Conservation (phyloP, 2,113 vertebrate genomes). For the Dissostichus mawsoni region DNA sequence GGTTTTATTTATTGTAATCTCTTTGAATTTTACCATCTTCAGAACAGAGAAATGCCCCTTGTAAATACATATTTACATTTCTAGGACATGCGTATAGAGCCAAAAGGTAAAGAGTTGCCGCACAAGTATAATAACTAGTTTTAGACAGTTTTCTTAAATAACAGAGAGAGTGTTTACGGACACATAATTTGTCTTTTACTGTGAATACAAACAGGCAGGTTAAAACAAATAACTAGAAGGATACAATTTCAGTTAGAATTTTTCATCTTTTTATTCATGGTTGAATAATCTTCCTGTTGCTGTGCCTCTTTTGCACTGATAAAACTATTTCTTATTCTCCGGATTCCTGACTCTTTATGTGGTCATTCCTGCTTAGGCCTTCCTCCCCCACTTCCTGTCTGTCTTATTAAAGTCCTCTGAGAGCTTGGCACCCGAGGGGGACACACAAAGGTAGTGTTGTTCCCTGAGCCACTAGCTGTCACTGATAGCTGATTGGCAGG, state of each 20-base stretch:
- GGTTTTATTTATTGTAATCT: slow-evolving; percentile 59
- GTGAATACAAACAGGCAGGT: slow-evolving; percentile 32
- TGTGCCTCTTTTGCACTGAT: slow-evolving; percentile 51
- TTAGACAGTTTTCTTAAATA: slow-evolving; percentile 45
- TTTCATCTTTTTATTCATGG: slow-evolving; percentile 34
- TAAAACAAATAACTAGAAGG: slow-evolving; percentile 44
- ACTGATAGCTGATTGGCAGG: slow-evolving; percentile 83
- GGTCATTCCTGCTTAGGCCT: slow-evolving; percentile 80
- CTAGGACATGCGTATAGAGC: slow-evolving; percentile 22
- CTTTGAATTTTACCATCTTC: slow-evolving; percentile 33
- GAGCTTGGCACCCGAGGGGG: slow-evolving; percentile 79
- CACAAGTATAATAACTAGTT: slow-evolving; percentile 33
- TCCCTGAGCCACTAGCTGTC: slow-evolving; percentile 73
- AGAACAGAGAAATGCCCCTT: slow-evolving; percentile 31
- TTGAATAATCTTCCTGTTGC: slow-evolving; percentile 22
- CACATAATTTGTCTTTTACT: slow-evolving; percentile 39
- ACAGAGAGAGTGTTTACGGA: slow-evolving; percentile 19
- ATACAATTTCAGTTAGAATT: slow-evolving; percentile 32
- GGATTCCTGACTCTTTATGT: slow-evolving; percentile 86
- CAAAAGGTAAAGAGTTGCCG: slow-evolving; percentile 28
- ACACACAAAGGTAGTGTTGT: slow-evolving; percentile 88
- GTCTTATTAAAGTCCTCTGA: slow-evolving; percentile 86
- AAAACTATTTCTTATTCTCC: slow-evolving; percentile 81
- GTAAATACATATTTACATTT: slow-evolving; percentile 42
- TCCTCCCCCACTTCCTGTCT: slow-evolving; percentile 89